Conservation (phyloP, 1,140 invertebrate genomes). For the Drosophila navojoa region DNA sequence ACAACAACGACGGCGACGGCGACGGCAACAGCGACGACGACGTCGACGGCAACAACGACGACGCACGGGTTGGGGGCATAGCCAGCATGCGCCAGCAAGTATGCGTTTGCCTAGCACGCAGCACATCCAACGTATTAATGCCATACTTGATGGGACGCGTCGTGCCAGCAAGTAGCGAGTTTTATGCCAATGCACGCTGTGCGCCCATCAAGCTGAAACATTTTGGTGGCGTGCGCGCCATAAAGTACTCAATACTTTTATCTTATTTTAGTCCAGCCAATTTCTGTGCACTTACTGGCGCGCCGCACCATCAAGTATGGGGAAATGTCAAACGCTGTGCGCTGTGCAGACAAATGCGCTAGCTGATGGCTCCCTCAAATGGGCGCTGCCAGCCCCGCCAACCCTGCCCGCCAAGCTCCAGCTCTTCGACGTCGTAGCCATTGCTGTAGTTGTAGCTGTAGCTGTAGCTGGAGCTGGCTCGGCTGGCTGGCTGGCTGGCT, state of each 20-base stretch:
- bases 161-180: slow-evolving; percentile 57
- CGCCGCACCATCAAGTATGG: slow-evolving; percentile 79
- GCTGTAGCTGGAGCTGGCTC: slow-evolving; percentile 60
- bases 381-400: slow-evolving; percentile 69
- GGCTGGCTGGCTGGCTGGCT: slow-evolving; percentile 65
- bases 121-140: slow-evolving; percentile 37
- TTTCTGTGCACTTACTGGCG: slow-evolving; percentile 68
- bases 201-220: slow-evolving; percentile 55
- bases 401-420: slow-evolving; percentile 55
- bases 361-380: slow-evolving; percentile 81
- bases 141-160: slow-evolving; percentile 60
- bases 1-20: slow-evolving; percentile 41
- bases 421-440: slow-evolving; percentile 36
- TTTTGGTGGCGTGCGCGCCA: slow-evolving; percentile 80
- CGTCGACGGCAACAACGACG: slow-evolving; percentile 28
- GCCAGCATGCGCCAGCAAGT: slow-evolving; percentile 64
- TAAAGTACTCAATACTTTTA: slow-evolving; percentile 72
- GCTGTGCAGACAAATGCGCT: slow-evolving; percentile 59
- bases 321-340: slow-evolving; percentile 80
- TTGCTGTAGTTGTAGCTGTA: slow-evolving; percentile 54
- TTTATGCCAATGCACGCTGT: slow-evolving; percentile 29
- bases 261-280: slow-evolving; percentile 40
- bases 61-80: slow-evolving; percentile 61
- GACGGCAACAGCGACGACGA: slow-evolving; percentile 40
- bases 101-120: slow-evolving; percentile 21